phyloP scores from a whole-genome alignment of 2,888 invertebrate species.

The Crepidodera aurea region DNA sequence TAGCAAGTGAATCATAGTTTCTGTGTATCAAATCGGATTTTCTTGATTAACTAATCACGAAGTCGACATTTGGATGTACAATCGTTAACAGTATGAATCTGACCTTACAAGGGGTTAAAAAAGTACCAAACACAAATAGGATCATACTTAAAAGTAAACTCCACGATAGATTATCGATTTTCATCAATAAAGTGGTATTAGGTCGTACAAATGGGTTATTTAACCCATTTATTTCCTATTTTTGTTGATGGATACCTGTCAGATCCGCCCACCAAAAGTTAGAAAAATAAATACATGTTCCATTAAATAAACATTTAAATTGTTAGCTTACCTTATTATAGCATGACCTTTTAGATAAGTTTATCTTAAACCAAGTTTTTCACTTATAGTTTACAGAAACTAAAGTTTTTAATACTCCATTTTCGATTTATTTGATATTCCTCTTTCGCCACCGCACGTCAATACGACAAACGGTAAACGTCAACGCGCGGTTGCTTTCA shows the following conservation, averaged over 20 bases:
- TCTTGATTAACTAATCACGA: no score
- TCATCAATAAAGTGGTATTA: background rate
- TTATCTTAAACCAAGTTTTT: background rate
- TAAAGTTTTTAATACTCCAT: background rate
- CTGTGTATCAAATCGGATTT: no score
- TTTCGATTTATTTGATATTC: background rate
- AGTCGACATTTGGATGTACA: no score
- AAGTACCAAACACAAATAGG: no score
- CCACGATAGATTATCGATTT: background rate
- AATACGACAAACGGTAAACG: background rate
- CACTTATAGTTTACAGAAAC: background rate
- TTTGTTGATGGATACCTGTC: conserved; percentile 1
- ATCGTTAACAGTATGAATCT: no score
- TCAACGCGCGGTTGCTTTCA: background rate
- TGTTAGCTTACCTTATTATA: background rate
- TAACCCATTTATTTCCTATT: background rate
- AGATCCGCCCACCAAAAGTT: conserved; percentile 9
- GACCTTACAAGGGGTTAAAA: no score
- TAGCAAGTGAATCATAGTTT: no score
- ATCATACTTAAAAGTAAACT: no score
- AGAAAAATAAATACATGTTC: background rate
- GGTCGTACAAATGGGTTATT: background rate
- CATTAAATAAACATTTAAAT: background rate
- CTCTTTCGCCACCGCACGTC: background rate
- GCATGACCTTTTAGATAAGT: background rate